These are phyloP conservation scores for Drosophila nigrodunni DNA, from an alignment of 1,140 invertebrate genomes.

Conservation along the genomic window DNA sequence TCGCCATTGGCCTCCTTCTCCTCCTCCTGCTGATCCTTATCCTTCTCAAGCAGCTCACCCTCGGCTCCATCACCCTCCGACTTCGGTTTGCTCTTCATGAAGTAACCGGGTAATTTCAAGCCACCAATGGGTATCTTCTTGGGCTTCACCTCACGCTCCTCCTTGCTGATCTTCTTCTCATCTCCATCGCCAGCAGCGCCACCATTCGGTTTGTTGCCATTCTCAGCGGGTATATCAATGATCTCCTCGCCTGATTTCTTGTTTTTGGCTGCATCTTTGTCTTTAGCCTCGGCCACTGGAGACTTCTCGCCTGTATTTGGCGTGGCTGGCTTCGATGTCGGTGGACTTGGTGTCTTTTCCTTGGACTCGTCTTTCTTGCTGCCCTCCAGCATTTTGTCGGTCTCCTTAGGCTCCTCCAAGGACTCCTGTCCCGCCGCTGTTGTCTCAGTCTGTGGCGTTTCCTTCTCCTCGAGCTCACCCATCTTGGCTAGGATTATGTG, in stretches of 20 bases:
- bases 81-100: slow-evolving; percentile 89
- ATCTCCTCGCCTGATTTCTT: slow-evolving; percentile 70
- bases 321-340: slow-evolving; percentile 67
- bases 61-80: slow-evolving; percentile 84
- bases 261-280: background rate
- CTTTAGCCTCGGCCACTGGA: slow-evolving; percentile 9
- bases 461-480: slow-evolving; percentile 84
- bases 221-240: slow-evolving; percentile 80
- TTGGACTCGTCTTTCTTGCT: slow-evolving; percentile 65
- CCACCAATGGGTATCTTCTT: slow-evolving; percentile 93
- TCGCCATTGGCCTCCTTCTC: slow-evolving; percentile 66
- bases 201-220: slow-evolving; percentile 66
- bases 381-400: slow-evolving; percentile 80
- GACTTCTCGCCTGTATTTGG: slow-evolving; percentile 63
- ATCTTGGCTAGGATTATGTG: slow-evolving; percentile 43
- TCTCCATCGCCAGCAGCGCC: slow-evolving; percentile 84
- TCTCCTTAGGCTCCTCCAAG: slow-evolving; percentile 82
- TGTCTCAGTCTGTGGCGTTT: slow-evolving; percentile 77
- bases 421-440: slow-evolving; percentile 61
- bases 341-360: slow-evolving; percentile 66
- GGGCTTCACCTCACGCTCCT: slow-evolving; percentile 89
- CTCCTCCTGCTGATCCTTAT: slow-evolving; percentile 69
- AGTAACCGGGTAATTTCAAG: slow-evolving; percentile 92
- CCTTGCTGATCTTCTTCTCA: slow-evolving; percentile 87
- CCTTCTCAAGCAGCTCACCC: slow-evolving; percentile 84